Evolutionary conservation across 2,113 vertebrate genomes (phyloP), one percentile per base, ranked within the genome.

Genomic region (Ahaetulla prasina): DNA sequence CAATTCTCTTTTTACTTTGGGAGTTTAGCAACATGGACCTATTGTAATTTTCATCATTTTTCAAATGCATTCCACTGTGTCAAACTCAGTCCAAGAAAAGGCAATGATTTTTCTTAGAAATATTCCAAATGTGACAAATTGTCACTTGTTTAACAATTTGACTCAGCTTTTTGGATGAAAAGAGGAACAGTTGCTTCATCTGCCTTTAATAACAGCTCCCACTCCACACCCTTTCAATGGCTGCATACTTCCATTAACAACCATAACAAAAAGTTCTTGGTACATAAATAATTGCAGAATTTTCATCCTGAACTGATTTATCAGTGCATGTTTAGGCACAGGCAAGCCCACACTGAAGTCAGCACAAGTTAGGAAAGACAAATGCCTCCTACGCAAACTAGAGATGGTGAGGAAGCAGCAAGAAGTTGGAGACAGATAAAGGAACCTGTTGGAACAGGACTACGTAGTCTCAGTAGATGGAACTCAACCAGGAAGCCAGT

Each of bases 311-410:
- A 95, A 53, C 87, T 94, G 92, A 60, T 60, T 92, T 95, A 95
- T 95, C 94, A 12, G 86, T 90, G 93, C 94, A 16, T 97, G 96
- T 95, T 94, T 94, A 95, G 95, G 94, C 96, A 97, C 92, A 95
- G 80, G 87, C 88, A 85, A 95, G 93, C 8, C 0, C 96, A 95
- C 95, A 96, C 91, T 96, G 94, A 96, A 97, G 94, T 96, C 96
- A 96, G 95, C 95, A 97, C 89, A 96, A 97, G 95, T 96, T 94
- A 95, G 94, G 94, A 95, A 97, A 97, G 95, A 96, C 95, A 96
- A 97, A 97, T 94, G 96, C 95, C 95, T 97, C 96, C 96, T 92
- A 97, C 96, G 92, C 96, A 96, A 95, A 94, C 92, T 91, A 92
- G 93, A 97, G 92, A 95, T 94, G 95, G 96, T 95, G 94, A 96